These are phyloP conservation scores for Neodiprion virginianus DNA, from an alignment of 1,140 invertebrate genomes.

Conservation along the genomic window DNA sequence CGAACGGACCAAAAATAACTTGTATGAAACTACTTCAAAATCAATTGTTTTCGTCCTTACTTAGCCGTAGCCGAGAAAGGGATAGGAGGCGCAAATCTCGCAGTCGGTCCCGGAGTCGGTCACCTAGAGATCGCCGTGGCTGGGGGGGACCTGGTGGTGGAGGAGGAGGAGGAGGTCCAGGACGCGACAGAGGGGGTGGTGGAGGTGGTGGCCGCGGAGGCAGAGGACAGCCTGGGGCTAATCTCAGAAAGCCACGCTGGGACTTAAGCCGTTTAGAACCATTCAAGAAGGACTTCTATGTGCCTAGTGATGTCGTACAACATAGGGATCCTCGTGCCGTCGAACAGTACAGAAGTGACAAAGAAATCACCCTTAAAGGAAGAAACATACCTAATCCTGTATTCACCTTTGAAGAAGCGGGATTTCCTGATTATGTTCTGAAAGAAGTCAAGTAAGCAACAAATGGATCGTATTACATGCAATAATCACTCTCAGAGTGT, in stretches of 20 bases:
- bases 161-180: conserved; percentile 61
- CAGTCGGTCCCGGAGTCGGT: conserved; percentile 52
- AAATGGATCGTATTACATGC: too few species aligned
- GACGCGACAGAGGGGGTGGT: conserved; percentile 69
- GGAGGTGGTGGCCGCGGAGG: conserved; percentile 73
- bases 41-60: background rate
- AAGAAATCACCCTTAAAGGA: conserved; percentile 84
- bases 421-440: conserved; percentile 83
- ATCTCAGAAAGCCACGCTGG: conserved; percentile 83
- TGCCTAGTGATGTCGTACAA: conserved; percentile 77
- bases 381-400: conserved; percentile 83
- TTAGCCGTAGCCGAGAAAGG: conserved; percentile 53
- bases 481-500: too few species aligned
- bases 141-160: conserved; percentile 54
- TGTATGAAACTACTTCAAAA: background rate
- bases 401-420: conserved; percentile 82
- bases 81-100: conserved; percentile 54
- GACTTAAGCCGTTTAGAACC: conserved; percentile 79
- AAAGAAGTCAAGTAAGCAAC: conserved; percentile 67
- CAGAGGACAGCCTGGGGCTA: conserved; percentile 70
- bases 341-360: conserved; percentile 74
- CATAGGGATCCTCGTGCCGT: conserved; percentile 75
- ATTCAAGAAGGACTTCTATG: conserved; percentile 94
- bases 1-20: too few species aligned
- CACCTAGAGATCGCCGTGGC: conserved; percentile 53